These are phyloP conservation scores for Porphyrio hochstetteri DNA, from an alignment of 2,113 vertebrate species.

Conservation along the genomic window DNA sequence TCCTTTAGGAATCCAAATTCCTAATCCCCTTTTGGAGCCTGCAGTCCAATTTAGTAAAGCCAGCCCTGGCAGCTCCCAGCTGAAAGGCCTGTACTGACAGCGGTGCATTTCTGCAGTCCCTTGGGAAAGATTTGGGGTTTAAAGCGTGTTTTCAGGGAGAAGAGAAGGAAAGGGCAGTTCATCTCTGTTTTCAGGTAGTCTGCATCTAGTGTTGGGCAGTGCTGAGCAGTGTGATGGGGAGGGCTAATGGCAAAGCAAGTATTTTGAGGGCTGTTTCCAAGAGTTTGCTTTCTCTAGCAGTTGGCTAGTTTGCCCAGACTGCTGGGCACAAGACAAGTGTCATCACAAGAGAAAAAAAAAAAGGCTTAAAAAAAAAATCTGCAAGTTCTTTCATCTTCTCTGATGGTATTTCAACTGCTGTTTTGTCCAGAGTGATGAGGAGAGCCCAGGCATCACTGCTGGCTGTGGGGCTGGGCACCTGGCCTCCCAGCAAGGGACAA, in stretches of 20 bases:
- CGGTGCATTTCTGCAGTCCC: background rate
- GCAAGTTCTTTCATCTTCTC: background rate
- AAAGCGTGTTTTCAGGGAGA: background rate
- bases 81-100: background rate
- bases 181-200: background rate
- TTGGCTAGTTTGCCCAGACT: background rate
- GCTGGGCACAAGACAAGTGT: background rate
- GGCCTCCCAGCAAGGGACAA: too few relatives aligned
- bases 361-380: background rate
- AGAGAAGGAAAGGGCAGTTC: background rate
- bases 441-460: background rate
- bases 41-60: background rate
- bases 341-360: background rate
- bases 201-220: background rate
- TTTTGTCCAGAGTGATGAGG: background rate
- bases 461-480: background rate
- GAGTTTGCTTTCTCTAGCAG: background rate
- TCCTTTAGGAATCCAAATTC: background rate
- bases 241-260: background rate
- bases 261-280: background rate
- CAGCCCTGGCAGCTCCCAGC: background rate
- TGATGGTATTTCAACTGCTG: rapidly evolving
- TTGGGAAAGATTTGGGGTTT: background rate
- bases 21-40: background rate
- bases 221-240: rapidly evolving